A percentile compares a stretch with the other conserved stretches of the same genome.
Evolutionary conservation across 1,140 invertebrate genomes (phyloP).

Genomic region (Dysdera silvatica): DNA sequence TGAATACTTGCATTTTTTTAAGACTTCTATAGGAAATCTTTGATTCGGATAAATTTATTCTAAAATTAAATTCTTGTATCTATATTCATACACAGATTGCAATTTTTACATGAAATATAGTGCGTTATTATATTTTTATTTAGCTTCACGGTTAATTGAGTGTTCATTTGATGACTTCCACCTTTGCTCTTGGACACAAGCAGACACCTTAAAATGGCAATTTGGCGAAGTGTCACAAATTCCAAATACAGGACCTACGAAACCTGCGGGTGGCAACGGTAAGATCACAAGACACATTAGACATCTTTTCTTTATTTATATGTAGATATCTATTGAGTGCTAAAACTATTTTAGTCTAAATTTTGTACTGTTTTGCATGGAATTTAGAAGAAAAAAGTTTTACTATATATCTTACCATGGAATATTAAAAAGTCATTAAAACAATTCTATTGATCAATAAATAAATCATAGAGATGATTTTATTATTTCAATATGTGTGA

Average conservation of each 20-base stretch:
- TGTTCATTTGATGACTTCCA: constrained; percentile 25
- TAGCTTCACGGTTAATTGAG: constrained; percentile 1
- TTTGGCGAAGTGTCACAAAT: constrained; percentile 5
- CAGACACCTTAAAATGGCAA: constrained; percentile 8
- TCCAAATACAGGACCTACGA: constrained; percentile 14
- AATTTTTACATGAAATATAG: not conserved
- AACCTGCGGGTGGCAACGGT: constrained; percentile 25
- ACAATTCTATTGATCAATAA: not conserved
- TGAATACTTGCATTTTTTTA: too few species aligned
- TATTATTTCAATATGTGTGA: too few species aligned
- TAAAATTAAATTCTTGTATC: too few species aligned
- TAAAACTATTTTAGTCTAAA: not conserved
- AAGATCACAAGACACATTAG: not conserved
- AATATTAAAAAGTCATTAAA: not conserved
- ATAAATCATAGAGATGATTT: too few species aligned
- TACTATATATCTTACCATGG: not conserved
- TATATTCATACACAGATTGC: not conserved
- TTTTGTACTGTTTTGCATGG: not conserved
- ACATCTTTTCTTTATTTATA: not conserved
- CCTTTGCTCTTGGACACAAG: constrained; percentile 23
- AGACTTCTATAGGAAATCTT: too few species aligned
- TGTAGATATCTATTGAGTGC: not conserved
- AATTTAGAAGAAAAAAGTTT: not conserved
- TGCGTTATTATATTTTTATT: not conserved
- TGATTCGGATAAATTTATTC: too few species aligned